phyloP scores from a whole-genome alignment of 2,113 vertebrate species.

The Percopsis transmontana region DNA sequence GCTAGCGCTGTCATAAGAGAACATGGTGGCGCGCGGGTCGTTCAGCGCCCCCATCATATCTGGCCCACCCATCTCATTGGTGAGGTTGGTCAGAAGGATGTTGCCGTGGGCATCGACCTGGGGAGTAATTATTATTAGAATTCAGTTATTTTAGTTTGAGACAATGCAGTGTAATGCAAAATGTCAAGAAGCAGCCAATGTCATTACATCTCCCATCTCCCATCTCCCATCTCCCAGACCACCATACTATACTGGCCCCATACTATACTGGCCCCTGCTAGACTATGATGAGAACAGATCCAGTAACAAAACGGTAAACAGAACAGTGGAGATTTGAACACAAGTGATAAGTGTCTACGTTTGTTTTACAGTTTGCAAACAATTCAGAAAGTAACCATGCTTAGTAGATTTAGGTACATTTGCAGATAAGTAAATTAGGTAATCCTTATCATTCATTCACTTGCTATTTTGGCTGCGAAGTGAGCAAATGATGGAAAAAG shows the following conservation, averaged over 20 bases:
- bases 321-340: no score
- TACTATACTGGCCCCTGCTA: background rate
- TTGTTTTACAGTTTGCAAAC: no score
- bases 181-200: background rate
- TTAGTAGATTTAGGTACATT: background rate
- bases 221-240: background rate
- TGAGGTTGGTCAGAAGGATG: conserved; percentile 86
- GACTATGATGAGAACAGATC: background rate
- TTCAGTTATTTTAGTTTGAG: background rate
- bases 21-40: conserved; percentile 80
- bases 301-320: background rate
- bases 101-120: conserved; percentile 89
- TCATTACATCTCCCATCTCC: background rate
- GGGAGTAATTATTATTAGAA: background rate
- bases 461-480: no score
- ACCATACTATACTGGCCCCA: no score
- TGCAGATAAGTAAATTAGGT: background rate
- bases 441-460: no score
- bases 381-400: no score
- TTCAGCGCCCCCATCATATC: conserved; percentile 76
- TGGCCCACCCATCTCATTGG: conserved; percentile 79
- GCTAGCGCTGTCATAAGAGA: conserved; percentile 84
- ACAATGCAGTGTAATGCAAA: background rate
- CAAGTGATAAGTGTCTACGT: background rate
- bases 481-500: no score